Evolutionary conservation across 2,888 invertebrate species (phyloP), one percentile per base, ranked within the genome.

Genomic region (Frankliniella intonsa): DNA sequence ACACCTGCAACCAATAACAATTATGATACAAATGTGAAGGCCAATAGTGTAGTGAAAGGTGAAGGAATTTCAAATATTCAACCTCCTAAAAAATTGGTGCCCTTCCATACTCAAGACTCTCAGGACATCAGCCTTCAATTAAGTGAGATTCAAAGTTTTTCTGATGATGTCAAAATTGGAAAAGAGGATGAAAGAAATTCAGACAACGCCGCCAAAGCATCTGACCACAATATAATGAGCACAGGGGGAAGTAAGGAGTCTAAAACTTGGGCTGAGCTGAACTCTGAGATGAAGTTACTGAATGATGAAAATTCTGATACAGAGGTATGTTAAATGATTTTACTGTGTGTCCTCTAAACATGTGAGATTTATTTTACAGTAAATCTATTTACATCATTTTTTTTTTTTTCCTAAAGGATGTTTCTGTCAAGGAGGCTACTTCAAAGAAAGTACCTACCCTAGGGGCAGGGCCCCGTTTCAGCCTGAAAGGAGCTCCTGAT

Each of bases 401-500:
- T 76, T 11, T 25, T 12, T 76, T 76, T 25, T 76, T 76, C 5
- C 38, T 38, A 22, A 22, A 25, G 69, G 25, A 76, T 8, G 1
- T 25, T 11, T 25, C 69, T 76, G 22, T 22, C 12, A 22, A 10
- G 69, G 69, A 76, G 69, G 12, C 11, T 22, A 3, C 10, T 11
- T 25, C 69, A 25, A 76, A 25, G 69, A 55, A 55, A 19, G 17
- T 14, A 0, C 12, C 55, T 12, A 38, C 38, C 38, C 55, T 55
- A 10, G 11, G 55, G 14, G 14, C 55, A 19, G 55, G 55, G 9
- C 69, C 69, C 1, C 22, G 69, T 9, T 12, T 76, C 0, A 76
- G 69, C 12, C 25, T 76, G 10, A 83, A 81, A 80, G 91, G 91
- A 0, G 88, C 88, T 80, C 87, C 90, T 0, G 89, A 90, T 84